Percentiles rank a stretch among this genome's conserved stretches.
These are phyloP conservation scores for Boleophthalmus pectinirostris DNA, from an alignment of 2,113 vertebrate genomes.

Conservation along the genomic window DNA sequence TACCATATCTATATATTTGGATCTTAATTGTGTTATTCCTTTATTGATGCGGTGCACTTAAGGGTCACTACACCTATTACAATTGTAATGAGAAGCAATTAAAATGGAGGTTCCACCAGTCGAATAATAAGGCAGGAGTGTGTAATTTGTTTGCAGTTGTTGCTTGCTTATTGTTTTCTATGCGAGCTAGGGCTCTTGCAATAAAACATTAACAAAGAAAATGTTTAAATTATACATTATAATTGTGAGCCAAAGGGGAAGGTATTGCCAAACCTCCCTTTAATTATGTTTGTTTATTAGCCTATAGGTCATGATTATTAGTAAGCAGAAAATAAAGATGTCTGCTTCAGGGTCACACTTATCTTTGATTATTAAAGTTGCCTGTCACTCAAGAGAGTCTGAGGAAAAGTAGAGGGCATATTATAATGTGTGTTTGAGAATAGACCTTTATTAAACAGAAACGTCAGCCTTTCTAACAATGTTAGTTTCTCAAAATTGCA, in stretches of 20 bases:
- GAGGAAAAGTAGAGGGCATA: too few relatives aligned
- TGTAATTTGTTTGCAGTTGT: neutral
- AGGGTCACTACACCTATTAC: neutral
- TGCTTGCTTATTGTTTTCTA: neutral
- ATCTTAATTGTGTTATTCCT: neutral
- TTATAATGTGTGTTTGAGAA: too few relatives aligned
- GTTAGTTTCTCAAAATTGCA: too few relatives aligned
- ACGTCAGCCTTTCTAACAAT: too few relatives aligned
- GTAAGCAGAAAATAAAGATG: too few relatives aligned
- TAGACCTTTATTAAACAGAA: too few relatives aligned
- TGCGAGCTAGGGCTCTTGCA: neutral
- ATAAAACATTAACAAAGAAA: neutral
- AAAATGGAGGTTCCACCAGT: neutral
- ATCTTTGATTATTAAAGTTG: too few relatives aligned
- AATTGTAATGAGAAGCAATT: conserved; percentile 1
- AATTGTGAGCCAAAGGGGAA: neutral
- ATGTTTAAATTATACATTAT: neutral
- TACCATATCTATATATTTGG: neutral
- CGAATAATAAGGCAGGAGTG: neutral
- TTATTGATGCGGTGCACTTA: conserved; percentile 1
- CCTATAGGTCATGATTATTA: too few relatives aligned
- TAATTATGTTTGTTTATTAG: too few relatives aligned
- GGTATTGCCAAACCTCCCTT: neutral
- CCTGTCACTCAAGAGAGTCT: too few relatives aligned
- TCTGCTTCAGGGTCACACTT: too few relatives aligned